Evolutionary conservation across 2,113 vertebrate species (phyloP), one percentile per base, ranked within the genome.

Genomic region (Damaliscus lunatus): DNA sequence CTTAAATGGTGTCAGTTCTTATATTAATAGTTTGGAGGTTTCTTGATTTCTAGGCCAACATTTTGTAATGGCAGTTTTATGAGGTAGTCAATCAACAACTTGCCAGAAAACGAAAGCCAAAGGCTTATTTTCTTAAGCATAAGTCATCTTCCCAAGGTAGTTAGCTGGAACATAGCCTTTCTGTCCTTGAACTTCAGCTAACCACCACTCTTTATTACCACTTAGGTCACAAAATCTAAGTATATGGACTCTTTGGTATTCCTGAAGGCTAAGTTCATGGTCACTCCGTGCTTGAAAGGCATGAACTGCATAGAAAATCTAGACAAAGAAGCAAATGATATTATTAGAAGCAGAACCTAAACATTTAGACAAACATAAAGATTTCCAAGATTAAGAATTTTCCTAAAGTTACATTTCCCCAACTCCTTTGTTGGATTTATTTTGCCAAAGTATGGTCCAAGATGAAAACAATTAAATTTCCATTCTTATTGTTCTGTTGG

Each of bases 141-240:
- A 99, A 46, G 99, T 99, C 99, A 99, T 99, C 99, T 99, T 99
- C 86, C 99, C 99, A 0, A 99, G 99, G 96, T 99, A 99, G 99
- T 99, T 99, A 86, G 99, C 99, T 2, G 99, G 99, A 19, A 99
- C 99, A 0, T 99, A 99, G 57, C 99, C 99, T 95, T 96, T 99
- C 96, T 99, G 99, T 62, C 99, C 99, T 29, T 99, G 99, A 6
- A 99, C 99, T 98, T 99, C 99, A 1, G 99, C 99, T 77, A 99
- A 97, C 99, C 99, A 99, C 99, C 99, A 99, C 81, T 99, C 99
- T 95, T 99, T 99, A 95, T 99, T 99, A 62, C 99, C 99, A 80
- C 99, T 99, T 78, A 99, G 98, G 98, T 99, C 99, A 7, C 99
- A 99, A 98, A 99, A 99, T 78, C 98, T 85, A 62, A 99, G 98